Evolutionary conservation across 2,797 vertebrate species (phyloP).

Genomic region (Gallinago stenura): DNA sequence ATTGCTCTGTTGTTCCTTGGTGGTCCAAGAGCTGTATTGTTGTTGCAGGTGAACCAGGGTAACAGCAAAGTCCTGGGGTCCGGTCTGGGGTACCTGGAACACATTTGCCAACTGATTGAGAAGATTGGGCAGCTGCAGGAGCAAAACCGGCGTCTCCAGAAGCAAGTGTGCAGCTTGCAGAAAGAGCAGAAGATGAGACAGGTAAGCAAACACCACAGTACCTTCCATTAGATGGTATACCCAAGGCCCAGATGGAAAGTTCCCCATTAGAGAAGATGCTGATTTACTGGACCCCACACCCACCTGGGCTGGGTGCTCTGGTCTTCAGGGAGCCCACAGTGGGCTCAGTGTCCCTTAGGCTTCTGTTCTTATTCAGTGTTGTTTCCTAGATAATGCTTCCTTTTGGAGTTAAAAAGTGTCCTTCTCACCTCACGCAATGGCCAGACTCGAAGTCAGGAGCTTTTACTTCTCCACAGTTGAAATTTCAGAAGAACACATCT

Average conservation of each 20-base stretch:
- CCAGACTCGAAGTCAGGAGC: neutral
- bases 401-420: neutral
- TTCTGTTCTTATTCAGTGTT: neutral
- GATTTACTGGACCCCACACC: neutral
- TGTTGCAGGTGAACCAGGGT: conserved; percentile 80
- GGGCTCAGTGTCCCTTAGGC: neutral
- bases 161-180: conserved; percentile 84
- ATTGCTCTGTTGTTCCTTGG: neutral
- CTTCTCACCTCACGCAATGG: neutral
- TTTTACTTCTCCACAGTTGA: neutral
- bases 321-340: neutral
- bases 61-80: conserved; percentile 79
- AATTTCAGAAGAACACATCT: neutral
- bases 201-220: conserved; percentile 69
- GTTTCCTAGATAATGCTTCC: neutral
- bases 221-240: neutral
- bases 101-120: conserved; percentile 91
- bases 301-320: neutral
- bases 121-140: conserved; percentile 91
- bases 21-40: neutral
- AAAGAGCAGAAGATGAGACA: conserved; percentile 80
- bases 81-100: conserved; percentile 88
- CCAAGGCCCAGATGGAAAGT: neutral
- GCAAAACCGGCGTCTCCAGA: conserved; percentile 85
- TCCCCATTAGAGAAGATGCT: neutral